Percentiles rank a stretch among this genome's conserved stretches.
Conservation (phyloP, 2,888 invertebrate genomes). For the Eupithecia dodoneata region DNA sequence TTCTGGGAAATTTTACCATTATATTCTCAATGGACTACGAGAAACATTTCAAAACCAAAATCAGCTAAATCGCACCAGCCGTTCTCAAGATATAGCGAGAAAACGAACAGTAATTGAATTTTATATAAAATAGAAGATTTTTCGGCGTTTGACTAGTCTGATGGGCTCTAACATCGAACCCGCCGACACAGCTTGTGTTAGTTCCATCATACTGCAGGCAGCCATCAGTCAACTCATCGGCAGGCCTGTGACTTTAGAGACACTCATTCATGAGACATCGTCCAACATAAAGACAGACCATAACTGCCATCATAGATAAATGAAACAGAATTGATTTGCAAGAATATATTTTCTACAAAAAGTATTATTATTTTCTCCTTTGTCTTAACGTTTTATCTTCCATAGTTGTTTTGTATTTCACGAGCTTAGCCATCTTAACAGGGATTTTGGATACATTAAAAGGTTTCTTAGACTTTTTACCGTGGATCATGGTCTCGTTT, state of each 20-base stretch:
- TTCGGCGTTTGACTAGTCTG: not conserved
- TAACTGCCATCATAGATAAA: not conserved
- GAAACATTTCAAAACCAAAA: too few species aligned
- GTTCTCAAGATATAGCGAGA: too few species aligned
- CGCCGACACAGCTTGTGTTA: not conserved
- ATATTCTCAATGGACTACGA: too few species aligned
- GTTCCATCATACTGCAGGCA: not conserved
- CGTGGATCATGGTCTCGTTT: not conserved
- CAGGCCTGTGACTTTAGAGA: not conserved
- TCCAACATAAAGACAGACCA: not conserved
- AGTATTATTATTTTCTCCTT: not conserved
- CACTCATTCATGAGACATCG: not conserved
- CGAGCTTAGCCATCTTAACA: not conserved
- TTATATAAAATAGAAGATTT: not conserved
- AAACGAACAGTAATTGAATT: too few species aligned
- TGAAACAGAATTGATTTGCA: not conserved
- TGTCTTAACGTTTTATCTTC: not conserved
- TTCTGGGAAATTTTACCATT: too few species aligned
- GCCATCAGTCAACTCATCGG: not conserved
- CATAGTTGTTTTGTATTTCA: not conserved
- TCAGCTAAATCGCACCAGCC: too few species aligned
- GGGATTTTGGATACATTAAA: not conserved
- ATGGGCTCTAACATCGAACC: not conserved
- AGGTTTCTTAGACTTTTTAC: slow-evolving; percentile 2
- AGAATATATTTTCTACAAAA: not conserved